These are phyloP conservation scores for Oryzias melastigma DNA, from an alignment of 2,113 vertebrate genomes.

Conservation along the genomic window DNA sequence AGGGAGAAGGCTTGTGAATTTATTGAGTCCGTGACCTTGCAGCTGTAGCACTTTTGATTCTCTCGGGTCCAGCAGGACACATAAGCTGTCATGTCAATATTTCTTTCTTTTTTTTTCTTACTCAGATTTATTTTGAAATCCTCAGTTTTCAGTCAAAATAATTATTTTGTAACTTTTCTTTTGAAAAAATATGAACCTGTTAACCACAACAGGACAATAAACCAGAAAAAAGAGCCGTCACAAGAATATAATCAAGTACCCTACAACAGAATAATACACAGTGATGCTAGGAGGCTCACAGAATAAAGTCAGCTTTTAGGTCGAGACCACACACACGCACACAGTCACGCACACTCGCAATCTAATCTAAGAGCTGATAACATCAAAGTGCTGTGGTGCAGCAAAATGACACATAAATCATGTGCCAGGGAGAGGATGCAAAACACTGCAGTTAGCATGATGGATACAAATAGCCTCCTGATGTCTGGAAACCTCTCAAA, in stretches of 20 bases:
- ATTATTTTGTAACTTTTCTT: too few relatives aligned
- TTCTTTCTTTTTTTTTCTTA: constrained; percentile 1
- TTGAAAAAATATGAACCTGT: too few relatives aligned
- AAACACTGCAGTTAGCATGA: constrained; percentile 48
- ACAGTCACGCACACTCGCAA: constrained; percentile 18
- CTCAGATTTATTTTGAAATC: too few relatives aligned
- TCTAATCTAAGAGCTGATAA: constrained; percentile 63
- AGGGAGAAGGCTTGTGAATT: constrained; percentile 20
- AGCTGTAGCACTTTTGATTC: constrained; percentile 16
- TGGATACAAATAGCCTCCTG: constrained; percentile 60
- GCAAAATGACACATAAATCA: constrained; percentile 70
- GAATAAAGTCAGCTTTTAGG: constrained; percentile 29
- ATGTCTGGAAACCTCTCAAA: constrained; percentile 45
- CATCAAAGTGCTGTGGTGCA: constrained; percentile 40
- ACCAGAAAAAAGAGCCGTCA: constrained; percentile 23
- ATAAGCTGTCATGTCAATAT: background rate
- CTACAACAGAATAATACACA: constrained; percentile 17
- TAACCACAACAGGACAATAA: too few relatives aligned
- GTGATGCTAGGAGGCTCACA: constrained; percentile 29
- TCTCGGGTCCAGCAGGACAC: constrained; percentile 3
- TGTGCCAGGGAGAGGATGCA: constrained; percentile 34
- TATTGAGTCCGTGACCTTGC: constrained; percentile 22
- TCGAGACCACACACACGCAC: constrained; percentile 8
- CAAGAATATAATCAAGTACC: background rate
- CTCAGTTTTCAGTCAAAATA: too few relatives aligned